phyloP scores from a whole-genome alignment of 2,797 vertebrate species.

The Falco berigora region DNA sequence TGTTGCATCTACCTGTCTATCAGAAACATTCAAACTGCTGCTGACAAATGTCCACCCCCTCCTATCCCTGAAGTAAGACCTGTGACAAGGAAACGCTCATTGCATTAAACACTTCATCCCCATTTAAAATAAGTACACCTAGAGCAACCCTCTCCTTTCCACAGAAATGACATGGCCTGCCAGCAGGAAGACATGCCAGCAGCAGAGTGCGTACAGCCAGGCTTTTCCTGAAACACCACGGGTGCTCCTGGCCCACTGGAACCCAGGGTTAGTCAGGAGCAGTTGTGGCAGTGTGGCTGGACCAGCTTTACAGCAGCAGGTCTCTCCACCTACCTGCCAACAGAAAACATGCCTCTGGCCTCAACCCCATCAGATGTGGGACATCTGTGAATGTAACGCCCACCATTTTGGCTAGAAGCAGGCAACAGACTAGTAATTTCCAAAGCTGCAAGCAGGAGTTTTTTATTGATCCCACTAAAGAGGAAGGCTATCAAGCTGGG shows the following conservation, averaged over 20 bases:
- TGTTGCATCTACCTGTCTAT: neutral
- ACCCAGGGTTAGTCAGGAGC: neutral
- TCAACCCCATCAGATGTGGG: neutral
- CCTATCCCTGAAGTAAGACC: neutral
- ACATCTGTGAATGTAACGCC: neutral
- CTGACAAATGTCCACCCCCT: neutral
- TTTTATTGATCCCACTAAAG: neutral
- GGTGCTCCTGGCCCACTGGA: neutral
- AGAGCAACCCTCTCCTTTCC: neutral
- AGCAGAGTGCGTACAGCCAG: neutral
- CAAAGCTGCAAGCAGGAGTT: neutral
- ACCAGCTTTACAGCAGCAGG: neutral
- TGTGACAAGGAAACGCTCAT: neutral
- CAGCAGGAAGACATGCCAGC: neutral
- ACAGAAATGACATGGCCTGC: neutral
- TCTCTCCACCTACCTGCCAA: neutral
- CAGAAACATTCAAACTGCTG: neutral
- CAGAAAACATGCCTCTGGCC: neutral
- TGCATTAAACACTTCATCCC: neutral
- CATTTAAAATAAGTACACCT: neutral
- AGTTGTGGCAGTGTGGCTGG: rapidly evolving
- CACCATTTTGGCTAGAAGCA: neutral
- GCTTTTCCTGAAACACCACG: neutral
- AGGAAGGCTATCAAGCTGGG: slow-evolving; percentile 47
- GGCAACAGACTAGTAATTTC: neutral